Evolutionary conservation across 2,113 vertebrate species (phyloP).

Genomic region (Aspidoscelis tigris): DNA sequence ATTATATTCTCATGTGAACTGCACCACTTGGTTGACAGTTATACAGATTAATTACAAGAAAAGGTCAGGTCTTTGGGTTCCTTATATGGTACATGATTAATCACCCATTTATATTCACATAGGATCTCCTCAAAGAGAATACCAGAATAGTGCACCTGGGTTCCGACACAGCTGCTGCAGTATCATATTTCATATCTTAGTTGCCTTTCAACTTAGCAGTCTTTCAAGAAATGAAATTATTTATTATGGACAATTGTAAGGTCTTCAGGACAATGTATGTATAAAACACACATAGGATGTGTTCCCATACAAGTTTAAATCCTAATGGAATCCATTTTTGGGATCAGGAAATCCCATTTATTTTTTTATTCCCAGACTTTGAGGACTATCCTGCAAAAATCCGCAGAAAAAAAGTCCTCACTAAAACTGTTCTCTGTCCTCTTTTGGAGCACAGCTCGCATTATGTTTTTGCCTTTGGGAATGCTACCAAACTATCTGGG

Average conservation of each 20-base stretch:
- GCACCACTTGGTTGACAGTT: conserved; percentile 15
- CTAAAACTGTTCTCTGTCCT: no score
- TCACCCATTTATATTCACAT: conserved; percentile 32
- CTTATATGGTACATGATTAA: conserved; percentile 28
- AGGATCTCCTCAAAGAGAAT: conserved; percentile 22
- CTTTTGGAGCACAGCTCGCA: no score
- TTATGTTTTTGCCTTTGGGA: no score
- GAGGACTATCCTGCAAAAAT: no score
- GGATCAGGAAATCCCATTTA: no score
- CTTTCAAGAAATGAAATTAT: background rate
- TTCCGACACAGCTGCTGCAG: background rate
- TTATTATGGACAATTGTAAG: background rate
- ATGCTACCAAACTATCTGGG: no score
- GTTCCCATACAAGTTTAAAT: no score
- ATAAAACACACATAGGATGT: background rate
- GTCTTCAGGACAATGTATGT: background rate
- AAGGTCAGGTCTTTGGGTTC: conserved; percentile 43
- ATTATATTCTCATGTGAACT: conserved; percentile 33
- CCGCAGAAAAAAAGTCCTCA: no score
- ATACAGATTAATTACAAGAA: conserved; percentile 37
- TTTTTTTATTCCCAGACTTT: no score
- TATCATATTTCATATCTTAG: background rate
- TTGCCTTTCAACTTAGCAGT: background rate
- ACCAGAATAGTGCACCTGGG: background rate
- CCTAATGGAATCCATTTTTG: no score